phyloP scores from a whole-genome alignment of 1,140 invertebrate species.

The Magallana ariakensis region DNA sequence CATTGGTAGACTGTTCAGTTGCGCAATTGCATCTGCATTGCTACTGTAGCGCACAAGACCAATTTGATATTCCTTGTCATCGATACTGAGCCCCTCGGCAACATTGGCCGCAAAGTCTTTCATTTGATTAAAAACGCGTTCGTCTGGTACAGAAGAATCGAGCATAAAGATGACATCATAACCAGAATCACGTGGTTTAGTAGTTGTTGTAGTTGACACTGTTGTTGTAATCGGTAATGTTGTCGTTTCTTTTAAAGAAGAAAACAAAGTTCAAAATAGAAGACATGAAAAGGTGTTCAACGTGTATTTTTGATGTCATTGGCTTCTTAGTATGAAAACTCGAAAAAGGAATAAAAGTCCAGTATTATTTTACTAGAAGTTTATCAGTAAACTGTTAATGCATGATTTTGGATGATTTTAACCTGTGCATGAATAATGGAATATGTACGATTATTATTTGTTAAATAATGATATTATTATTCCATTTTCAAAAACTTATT shows the following conservation, averaged over 20 bases:
- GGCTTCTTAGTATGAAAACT: no score
- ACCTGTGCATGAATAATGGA: no score
- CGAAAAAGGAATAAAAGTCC: no score
- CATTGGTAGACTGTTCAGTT: slow-evolving; percentile 68
- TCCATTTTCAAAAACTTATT: no score
- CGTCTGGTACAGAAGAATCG: slow-evolving; percentile 70
- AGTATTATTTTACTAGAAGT: no score
- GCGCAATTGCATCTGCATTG: slow-evolving; percentile 62
- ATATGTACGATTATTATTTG: no score
- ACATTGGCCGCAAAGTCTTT: slow-evolving; percentile 64
- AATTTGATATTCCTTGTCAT: slow-evolving; percentile 67
- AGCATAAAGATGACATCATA: slow-evolving; percentile 76
- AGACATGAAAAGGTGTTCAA: not conserved
- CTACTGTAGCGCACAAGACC: slow-evolving; percentile 71
- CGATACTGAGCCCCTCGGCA: slow-evolving; percentile 63
- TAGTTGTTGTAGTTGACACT: not conserved
- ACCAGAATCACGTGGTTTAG: slow-evolving; percentile 54
- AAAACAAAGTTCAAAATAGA: not conserved
- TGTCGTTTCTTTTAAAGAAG: slow-evolving; percentile 37
- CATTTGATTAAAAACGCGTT: slow-evolving; percentile 68
- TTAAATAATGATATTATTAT: no score
- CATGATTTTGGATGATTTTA: no score
- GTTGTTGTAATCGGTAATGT: not conserved
- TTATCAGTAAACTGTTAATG: no score
- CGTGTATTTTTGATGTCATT: no score